These are phyloP conservation scores for Podotricha telesiphe DNA, from an alignment of 2,888 invertebrate species.

Conservation along the genomic window DNA sequence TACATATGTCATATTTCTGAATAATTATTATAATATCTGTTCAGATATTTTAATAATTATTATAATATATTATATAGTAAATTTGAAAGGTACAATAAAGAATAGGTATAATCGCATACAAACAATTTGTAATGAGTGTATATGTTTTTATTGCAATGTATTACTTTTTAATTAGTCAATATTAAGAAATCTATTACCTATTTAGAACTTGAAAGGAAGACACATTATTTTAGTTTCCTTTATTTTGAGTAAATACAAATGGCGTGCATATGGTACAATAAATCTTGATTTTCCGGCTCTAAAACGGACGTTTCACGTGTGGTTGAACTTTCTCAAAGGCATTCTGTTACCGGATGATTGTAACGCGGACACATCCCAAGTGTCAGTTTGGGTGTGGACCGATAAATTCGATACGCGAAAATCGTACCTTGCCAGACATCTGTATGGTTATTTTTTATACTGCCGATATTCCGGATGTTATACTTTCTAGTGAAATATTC, in stretches of 20 bases:
- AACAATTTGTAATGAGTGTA: no score
- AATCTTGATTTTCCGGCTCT: conserved; percentile 22
- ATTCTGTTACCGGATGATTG: conserved; percentile 37
- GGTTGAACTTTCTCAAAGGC: conserved; percentile 34
- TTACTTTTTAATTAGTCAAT: neutral
- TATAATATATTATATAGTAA: no score
- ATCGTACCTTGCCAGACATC: conserved; percentile 23
- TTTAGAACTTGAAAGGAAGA: neutral
- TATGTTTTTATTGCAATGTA: no score
- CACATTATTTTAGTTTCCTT: conserved; percentile 53
- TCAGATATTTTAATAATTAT: no score
- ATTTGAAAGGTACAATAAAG: no score
- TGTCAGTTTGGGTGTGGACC: conserved; percentile 23
- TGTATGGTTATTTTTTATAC: conserved; percentile 20
- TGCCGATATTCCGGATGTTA: neutral
- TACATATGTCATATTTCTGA: no score
- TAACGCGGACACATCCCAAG: conserved; percentile 23
- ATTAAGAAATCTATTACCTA: neutral
- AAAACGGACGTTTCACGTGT: conserved; percentile 31
- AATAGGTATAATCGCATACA: no score
- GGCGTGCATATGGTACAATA: conserved; percentile 11
- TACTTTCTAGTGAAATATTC: neutral
- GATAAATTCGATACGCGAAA: conserved; percentile 27
- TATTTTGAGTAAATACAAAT: neutral
- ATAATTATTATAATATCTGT: no score